Conservation (phyloP, 2,113 vertebrate species). For the Anarrhichthys ocellatus region DNA sequence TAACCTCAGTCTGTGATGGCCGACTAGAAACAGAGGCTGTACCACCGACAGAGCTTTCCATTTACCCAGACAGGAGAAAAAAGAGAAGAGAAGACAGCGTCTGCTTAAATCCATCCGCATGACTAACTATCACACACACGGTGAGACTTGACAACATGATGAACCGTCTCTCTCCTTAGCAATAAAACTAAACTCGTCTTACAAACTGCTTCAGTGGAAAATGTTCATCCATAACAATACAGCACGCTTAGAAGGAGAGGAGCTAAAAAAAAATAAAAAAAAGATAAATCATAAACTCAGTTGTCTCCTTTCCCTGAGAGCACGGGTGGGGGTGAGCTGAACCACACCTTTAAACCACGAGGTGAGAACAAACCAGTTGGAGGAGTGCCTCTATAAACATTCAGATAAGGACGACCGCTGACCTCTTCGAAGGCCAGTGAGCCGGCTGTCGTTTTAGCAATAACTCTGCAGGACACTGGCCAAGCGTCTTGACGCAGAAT, state of each 20-base stretch:
- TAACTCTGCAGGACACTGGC: neutral
- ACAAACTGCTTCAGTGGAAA: slow-evolving; percentile 45
- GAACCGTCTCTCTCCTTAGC: slow-evolving; percentile 35
- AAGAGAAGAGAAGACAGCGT: slow-evolving; percentile 26
- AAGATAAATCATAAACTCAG: neutral
- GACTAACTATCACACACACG: slow-evolving; percentile 60
- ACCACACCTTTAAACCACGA: neutral
- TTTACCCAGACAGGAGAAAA: slow-evolving; percentile 37
- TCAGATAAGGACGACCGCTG: neutral
- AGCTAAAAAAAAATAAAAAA: neutral
- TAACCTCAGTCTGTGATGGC: slow-evolving; percentile 41
- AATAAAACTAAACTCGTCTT: slow-evolving; percentile 32
- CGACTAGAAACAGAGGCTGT: slow-evolving; percentile 24
- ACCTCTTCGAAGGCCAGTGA: neutral
- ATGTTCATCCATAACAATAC: slow-evolving; percentile 45
- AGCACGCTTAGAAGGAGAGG: neutral
- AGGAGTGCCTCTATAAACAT: slow-evolving; percentile 24
- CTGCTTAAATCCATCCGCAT: slow-evolving; percentile 63
- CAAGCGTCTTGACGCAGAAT: too few relatives aligned
- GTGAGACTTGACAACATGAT: slow-evolving; percentile 45
- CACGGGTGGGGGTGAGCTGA: neutral
- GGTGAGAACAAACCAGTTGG: slow-evolving; percentile 5
- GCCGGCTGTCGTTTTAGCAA: neutral
- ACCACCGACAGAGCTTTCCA: slow-evolving; percentile 45
- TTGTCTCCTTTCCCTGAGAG: neutral